Base-by-base conservation (phyloP, 2,113 vertebrate genomes). In the Taxidea taxus region DNA sequence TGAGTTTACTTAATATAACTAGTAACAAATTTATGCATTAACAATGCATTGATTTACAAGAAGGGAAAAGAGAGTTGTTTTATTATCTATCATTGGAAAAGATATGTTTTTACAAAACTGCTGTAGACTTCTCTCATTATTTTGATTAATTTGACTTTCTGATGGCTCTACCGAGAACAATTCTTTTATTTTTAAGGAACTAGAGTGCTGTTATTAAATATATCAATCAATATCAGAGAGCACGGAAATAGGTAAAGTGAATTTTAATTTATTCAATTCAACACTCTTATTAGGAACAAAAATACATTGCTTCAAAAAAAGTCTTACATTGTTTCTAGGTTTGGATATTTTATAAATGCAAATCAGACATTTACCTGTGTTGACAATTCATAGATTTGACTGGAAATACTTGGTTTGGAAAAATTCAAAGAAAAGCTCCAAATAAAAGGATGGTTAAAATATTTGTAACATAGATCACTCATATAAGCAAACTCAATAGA, bases 21-120 rank as follows among this genome's bases (percentile, higher is more conserved):
- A 95, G 90, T 97, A 98, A 96, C 90, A 98, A 97, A 97, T 98
- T 94, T 88, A 97, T 96, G 72, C 84, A 94, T 98, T 91, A 91
- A 98, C 93, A 98, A 90, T 3, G 0, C 29, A 91, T 93, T 27
- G 95, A 96, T 98, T 98, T 98, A 93, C 95, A 98, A 98, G 98
- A 91, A 95, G 92, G 68, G 3, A 42, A 87, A 90, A 95, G 81
- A 98, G 93, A 97, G 91, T 97, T 98, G 95, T 91, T 96, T 98
- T 95, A 97, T 96, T 98, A 98, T 91, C 84, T 95, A 89, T 95
- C 93, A 92, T 87, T 96, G 91, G 93, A 97, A 98, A 98, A 77
- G 39, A 89, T 68, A 97, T 96, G 83, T 95, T 97, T 98, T 97
- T 56, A 95, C 95, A 95, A 98, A 98, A 98, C 97, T 98, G 82